Base-by-base conservation (phyloP, 2,797 vertebrate species). In the Amphiprion clarkii region DNA sequence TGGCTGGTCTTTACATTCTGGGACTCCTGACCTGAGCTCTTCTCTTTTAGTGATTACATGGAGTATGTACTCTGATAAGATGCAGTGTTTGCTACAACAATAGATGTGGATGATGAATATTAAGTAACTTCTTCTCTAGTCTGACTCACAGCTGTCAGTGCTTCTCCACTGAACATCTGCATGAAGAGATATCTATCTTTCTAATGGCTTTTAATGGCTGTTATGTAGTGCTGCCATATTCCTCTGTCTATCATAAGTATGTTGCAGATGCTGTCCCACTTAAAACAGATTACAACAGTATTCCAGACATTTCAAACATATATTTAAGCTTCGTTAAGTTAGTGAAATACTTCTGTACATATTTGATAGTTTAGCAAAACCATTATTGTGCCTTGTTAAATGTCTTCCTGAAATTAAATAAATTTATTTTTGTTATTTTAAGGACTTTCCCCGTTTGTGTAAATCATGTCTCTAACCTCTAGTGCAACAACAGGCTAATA, bases 321-420 rank as follows among this genome's bases (percentile, higher is more conserved):
- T 23, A 46, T 61, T 70, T 52, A 52, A 63, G 27, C 67, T 74
- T 76, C 67, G 76, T 80, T 81, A 48, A 84, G 66, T 73, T 55
- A 73, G 63, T 83, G 6, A 56, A 73, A 79, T 67, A 56, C 86
- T n/a, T 75, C 53, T 80, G 66, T 83, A 83, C n/a, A 67, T 78
- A 75, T 67, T 52, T 40, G 52, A 73, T 85, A 79, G 86, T 87
- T 86, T 77, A 87, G 82, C 56, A 65, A 77, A 84, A 85, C 73
- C 76, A 69, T 87, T 71, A 79, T 73, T 84, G 90, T 91, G 90
- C 91, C 89, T 92, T 92, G 88, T 81, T 85, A 74, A 77, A 88
- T 31, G 89, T 92, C 91, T 92, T 94, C 87, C 92, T 81, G 76
- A 79, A 89, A 88, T 76, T 1, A 88, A 92, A 92, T 89, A 84